A percentile compares a stretch with the other conserved stretches of the same genome.
These are phyloP conservation scores for Lacanobia wlatinum DNA, from an alignment of 2,888 invertebrate species.

Conservation along the genomic window DNA sequence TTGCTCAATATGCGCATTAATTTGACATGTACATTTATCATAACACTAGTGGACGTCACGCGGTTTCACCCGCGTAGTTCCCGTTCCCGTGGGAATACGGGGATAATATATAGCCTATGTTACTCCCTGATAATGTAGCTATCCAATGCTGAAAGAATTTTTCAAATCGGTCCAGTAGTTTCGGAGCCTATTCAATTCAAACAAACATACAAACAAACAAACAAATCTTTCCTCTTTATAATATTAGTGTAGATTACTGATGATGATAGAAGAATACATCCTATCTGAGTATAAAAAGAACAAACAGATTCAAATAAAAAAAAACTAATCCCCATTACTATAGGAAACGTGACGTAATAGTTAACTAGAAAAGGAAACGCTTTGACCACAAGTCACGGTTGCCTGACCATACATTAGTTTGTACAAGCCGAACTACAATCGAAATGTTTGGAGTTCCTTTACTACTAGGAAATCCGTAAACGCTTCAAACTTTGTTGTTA, in stretches of 20 bases:
- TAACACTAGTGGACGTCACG: too few relatives aligned
- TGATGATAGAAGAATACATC: slow-evolving; percentile 1
- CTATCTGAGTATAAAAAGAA: slow-evolving; percentile 1
- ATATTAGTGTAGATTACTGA: too few relatives aligned
- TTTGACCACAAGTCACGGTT: slow-evolving; percentile 56
- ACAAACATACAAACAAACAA: too few relatives aligned
- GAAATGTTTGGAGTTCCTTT: slow-evolving; percentile 30
- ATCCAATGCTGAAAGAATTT: too few relatives aligned
- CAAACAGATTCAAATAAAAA: slow-evolving; percentile 40
- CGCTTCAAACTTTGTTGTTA: not conserved
- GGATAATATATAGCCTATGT: too few relatives aligned
- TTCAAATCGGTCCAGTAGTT: too few relatives aligned
- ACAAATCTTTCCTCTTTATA: too few relatives aligned
- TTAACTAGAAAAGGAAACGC: slow-evolving; percentile 57
- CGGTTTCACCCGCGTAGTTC: too few relatives aligned
- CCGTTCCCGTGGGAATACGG: too few relatives aligned
- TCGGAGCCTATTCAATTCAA: too few relatives aligned
- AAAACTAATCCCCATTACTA: slow-evolving; percentile 30
- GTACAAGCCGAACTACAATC: slow-evolving; percentile 34
- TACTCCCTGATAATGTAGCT: too few relatives aligned
- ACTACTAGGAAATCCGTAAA: slow-evolving; percentile 24
- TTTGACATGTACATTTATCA: not conserved
- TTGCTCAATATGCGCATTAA: not conserved
- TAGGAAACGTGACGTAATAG: slow-evolving; percentile 58
- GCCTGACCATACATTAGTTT: slow-evolving; percentile 44